Evolutionary conservation across 2,113 vertebrate species (phyloP).

Genomic region (Thryonomys swinderianus): DNA sequence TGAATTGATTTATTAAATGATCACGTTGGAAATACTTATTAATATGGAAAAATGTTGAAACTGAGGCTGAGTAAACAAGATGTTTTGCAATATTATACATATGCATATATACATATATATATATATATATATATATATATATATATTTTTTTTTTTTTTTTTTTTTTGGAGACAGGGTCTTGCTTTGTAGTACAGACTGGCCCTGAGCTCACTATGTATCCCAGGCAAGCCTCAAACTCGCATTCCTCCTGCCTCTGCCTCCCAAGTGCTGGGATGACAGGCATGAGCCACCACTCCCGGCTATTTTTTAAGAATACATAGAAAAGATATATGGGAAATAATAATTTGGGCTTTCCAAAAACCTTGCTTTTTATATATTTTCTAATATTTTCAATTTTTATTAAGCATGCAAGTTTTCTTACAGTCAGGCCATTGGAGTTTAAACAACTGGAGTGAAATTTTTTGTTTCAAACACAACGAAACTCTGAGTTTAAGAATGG

Average conservation of each 20-base stretch:
- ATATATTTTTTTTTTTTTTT: no score
- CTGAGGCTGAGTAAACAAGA: neutral
- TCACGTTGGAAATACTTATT: conserved; percentile 44
- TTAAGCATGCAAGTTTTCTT: neutral
- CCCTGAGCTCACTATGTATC: no score
- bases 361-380: conserved; percentile 40
- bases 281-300: no score
- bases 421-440: neutral
- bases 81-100: neutral
- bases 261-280: no score
- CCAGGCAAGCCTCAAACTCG: no score
- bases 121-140: no score
- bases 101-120: conserved; percentile 9
- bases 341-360: conserved; percentile 26
- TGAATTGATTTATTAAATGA: conserved; percentile 37
- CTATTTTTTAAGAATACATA: conserved; percentile 35
- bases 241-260: no score
- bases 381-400: conserved; percentile 40
- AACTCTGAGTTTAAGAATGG: conserved; percentile 54
- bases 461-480: conserved; percentile 51
- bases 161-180: no score
- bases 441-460: neutral
- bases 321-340: neutral
- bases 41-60: conserved; percentile 15
- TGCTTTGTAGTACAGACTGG: no score